A percentile compares a stretch with the other conserved stretches of the same genome.
These are phyloP conservation scores for Cotesia vestalis DNA, from an alignment of 1,140 invertebrate genomes.

Conservation along the genomic window DNA sequence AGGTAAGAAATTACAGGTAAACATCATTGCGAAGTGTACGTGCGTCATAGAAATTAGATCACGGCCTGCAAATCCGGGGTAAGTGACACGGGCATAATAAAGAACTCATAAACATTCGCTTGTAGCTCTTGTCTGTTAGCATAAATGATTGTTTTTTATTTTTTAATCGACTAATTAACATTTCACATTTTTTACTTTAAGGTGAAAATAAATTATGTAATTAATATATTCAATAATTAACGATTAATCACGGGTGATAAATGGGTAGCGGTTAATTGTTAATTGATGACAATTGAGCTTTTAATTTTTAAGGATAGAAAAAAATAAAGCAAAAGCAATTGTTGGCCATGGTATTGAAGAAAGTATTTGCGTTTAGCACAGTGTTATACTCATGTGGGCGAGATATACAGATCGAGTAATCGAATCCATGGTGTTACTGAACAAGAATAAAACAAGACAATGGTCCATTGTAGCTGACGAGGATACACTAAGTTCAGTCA, in stretches of 20 bases:
- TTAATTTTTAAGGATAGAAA: neutral
- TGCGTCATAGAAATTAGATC: constrained; percentile 28
- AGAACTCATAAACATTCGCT: neutral
- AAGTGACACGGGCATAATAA: neutral
- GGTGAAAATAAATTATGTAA: neutral
- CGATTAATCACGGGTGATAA: neutral
- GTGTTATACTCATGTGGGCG: constrained; percentile 51
- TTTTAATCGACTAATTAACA: neutral
- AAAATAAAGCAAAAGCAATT: constrained; percentile 10
- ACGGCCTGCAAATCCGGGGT: constrained; percentile 27
- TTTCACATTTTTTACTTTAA: too few species aligned
- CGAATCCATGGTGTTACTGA: constrained; percentile 52
- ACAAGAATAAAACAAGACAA: constrained; percentile 54
- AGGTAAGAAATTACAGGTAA: constrained; percentile 19
- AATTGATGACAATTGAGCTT: neutral
- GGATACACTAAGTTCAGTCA: constrained; percentile 26
- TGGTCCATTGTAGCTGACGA: constrained; percentile 57
- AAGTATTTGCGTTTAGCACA: constrained; percentile 38
- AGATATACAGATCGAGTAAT: constrained; percentile 42
- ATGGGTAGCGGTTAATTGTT: too few species aligned
- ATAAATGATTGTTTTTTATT: constrained; percentile 3
- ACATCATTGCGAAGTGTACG: constrained; percentile 3
- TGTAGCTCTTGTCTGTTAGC: neutral
- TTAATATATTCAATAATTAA: neutral
- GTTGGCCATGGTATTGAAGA: constrained; percentile 11